phyloP scores from a whole-genome alignment of 2,797 vertebrate species.

The Otolemur crassicaudatus region DNA sequence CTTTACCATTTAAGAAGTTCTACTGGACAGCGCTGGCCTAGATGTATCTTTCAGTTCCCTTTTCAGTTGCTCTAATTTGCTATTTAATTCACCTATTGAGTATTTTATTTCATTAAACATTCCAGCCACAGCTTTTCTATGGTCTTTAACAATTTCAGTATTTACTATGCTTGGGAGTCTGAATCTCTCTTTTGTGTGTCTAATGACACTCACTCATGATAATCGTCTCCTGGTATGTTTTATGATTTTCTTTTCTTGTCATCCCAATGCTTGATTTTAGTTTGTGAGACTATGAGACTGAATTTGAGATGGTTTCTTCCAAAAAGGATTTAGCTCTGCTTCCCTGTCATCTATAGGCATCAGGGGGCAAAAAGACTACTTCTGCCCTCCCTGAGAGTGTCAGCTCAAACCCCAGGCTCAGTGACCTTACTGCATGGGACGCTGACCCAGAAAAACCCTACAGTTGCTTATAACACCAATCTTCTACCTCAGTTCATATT shows the following conservation, averaged over 20 bases:
- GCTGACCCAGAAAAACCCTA: neutral
- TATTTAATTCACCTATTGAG: neutral
- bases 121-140: neutral
- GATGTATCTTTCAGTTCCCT: neutral
- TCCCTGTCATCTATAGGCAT: neutral
- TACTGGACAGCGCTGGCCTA: neutral
- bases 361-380: neutral
- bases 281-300: neutral
- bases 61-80: neutral
- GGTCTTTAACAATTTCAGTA: slow-evolving; percentile 17
- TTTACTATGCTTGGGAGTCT: neutral
- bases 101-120: neutral
- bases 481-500: neutral
- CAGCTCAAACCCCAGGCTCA: neutral
- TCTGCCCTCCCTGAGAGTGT: neutral
- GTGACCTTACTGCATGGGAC: neutral
- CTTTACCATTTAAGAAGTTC: neutral
- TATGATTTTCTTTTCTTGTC: neutral
- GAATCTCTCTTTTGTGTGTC: neutral
- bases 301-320: neutral
- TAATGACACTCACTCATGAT: neutral
- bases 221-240: neutral
- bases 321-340: neutral
- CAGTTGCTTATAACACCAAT: neutral
- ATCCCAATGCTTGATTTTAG: neutral